Evolutionary conservation across 2,888 invertebrate species (phyloP), one percentile per base, ranked within the genome.

Genomic region (Drosophila kanekoi): DNA sequence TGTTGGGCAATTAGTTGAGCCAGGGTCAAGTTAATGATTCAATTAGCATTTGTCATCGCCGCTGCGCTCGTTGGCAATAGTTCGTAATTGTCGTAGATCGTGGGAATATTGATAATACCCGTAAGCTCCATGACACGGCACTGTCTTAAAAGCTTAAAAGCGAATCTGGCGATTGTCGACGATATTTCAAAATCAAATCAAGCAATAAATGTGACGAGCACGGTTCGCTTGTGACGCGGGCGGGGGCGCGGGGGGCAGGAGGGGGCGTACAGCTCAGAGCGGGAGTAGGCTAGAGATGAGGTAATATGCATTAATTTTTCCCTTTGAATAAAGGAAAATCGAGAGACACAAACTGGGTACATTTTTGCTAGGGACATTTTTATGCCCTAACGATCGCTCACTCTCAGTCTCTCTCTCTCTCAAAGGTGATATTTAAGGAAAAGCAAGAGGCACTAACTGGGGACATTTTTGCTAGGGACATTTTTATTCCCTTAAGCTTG

Each of bases 1-100:
- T 81, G 83, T 82, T 84, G 79, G 79, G 68, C 84, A 84, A 82
- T 82, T 82, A 82, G 73, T 66, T n/a, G 59, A 56, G 45, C 53
- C 83, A 83, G 83, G 83, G 83, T 83, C 85, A 83, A 64, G 79
- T 82, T 81, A 83, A 83, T 83, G 85, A 83, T 83, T 83, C 85
- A 83, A 83, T 83, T 83, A 83, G 81, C 83, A 83, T 83, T 83
- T 83, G 85, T 85, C 83, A 83, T 82, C 85, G 56, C 66, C n/a
- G 38, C 48, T 38, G 62, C 60, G 38, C 69, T 56, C 18, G 65
- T 54, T 59, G 54, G 65, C 71, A 66, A 51, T 43, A 72, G 45
- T 61, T 72, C 47, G 56, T 85, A 85, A 85, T 83, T 83, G 83
- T 71, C 83, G 23, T 72, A 77, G 83, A 83, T 83, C 83, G 83